Conservation (phyloP, 2,113 vertebrate genomes). For the Antennarius striatus region DNA sequence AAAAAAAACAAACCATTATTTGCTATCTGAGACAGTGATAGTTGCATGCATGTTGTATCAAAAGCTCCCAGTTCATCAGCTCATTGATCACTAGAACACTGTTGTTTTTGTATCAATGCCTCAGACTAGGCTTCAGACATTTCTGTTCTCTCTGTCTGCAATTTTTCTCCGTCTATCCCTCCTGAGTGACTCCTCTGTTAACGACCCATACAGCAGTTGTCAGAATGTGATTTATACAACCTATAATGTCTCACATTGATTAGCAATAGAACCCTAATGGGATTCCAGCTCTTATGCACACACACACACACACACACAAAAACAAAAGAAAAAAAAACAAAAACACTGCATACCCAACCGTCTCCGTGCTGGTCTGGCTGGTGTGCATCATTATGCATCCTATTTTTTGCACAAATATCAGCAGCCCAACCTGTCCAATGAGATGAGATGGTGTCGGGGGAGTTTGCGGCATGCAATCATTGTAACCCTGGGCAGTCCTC, state of each 20-base stretch:
- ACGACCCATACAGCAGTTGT: constrained; percentile 72
- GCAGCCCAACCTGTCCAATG: constrained; percentile 45
- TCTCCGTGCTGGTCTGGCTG: constrained; percentile 31
- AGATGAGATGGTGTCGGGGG: constrained; percentile 42
- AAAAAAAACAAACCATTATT: constrained; percentile 32
- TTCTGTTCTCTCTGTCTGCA: constrained; percentile 55
- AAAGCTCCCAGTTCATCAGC: constrained; percentile 29
- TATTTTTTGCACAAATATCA: constrained; percentile 44
- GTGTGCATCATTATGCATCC: constrained; percentile 42
- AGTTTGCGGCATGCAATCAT: constrained; percentile 63
- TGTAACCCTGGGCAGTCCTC: constrained; percentile 68
- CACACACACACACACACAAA: constrained; percentile 17
- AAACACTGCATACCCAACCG: constrained; percentile 17
- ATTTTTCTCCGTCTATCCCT: constrained; percentile 62
- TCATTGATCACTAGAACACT: constrained; percentile 33
- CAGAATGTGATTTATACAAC: constrained; percentile 77
- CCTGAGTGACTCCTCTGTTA: constrained; percentile 68
- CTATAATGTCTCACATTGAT: constrained; percentile 78
- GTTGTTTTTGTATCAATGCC: constrained; percentile 29
- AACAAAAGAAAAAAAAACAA: constrained; percentile 23
- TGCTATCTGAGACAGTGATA: constrained; percentile 3
- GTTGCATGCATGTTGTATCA: constrained; percentile 3
- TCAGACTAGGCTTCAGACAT: constrained; percentile 39
- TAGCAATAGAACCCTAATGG: constrained; percentile 74
- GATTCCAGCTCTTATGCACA: constrained; percentile 58